Percentiles rank a stretch among this genome's conserved stretches.
Conservation (phyloP, 2,113 vertebrate genomes). For the Micromys minutus region DNA sequence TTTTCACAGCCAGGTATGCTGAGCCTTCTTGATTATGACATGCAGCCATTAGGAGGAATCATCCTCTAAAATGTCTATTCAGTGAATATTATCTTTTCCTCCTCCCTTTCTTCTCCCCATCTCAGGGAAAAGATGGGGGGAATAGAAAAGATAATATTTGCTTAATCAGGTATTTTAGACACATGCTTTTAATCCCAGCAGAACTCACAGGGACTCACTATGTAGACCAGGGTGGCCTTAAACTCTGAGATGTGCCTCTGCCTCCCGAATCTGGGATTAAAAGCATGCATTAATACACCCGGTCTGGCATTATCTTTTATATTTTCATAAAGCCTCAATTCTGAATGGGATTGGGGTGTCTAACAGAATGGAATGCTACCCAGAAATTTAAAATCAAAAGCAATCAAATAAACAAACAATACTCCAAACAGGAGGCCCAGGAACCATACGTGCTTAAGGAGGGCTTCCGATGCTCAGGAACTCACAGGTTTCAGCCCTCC, state of each 20-base stretch:
- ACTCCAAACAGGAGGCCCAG: background rate
- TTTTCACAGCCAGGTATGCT: background rate
- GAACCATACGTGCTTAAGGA: background rate
- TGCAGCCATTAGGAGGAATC: background rate
- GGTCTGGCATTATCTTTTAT: background rate
- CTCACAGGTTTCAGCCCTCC: background rate
- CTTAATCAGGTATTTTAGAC: background rate
- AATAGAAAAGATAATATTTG: background rate
- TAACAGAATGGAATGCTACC: background rate
- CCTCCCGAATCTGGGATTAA: background rate
- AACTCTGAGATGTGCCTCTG: background rate
- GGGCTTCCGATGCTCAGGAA: too few species aligned
- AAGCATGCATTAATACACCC: background rate
- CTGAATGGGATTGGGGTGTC: background rate
- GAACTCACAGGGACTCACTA: background rate
- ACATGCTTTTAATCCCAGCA: background rate
- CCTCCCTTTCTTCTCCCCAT: fast-evolving
- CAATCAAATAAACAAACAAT: background rate
- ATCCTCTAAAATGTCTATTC: constrained; percentile 24
- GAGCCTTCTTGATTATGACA: background rate
- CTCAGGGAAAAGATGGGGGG: background rate
- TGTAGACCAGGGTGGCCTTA: background rate
- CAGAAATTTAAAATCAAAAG: constrained; percentile 6
- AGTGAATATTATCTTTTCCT: background rate
- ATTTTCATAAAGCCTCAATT: background rate